Conservation (phyloP, 1,140 invertebrate species). For the Coenobita brevimanus region DNA sequence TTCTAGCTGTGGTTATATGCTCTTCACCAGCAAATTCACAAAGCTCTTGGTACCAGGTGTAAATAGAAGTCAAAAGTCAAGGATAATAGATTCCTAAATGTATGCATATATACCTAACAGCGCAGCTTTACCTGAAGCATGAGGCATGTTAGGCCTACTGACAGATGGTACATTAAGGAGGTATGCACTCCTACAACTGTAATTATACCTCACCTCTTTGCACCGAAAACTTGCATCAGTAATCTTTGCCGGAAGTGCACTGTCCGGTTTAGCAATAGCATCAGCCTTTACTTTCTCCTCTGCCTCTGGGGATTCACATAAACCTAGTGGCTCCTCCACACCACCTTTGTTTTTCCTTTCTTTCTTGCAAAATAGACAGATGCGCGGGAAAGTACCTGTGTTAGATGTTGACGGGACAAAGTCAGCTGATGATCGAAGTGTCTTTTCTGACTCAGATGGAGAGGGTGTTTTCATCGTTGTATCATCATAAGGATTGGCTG, state of each 20-base stretch:
- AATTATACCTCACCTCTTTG: slow-evolving; percentile 18
- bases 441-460: neutral
- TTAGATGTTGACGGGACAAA: slow-evolving; percentile 1
- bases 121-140: neutral
- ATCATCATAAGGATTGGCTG: neutral
- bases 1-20: neutral
- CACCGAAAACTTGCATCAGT: neutral
- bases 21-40: too few relatives aligned
- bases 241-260: slow-evolving; percentile 20
- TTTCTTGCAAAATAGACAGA: slow-evolving; percentile 5
- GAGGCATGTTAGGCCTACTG: neutral
- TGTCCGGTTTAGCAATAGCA: slow-evolving; percentile 2
- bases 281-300: neutral
- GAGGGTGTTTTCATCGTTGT: slow-evolving; percentile 1
- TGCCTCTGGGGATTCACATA: neutral
- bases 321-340: too few relatives aligned
- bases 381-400: neutral
- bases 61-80: slow-evolving; percentile 7
- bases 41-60: neutral
- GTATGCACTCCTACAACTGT: slow-evolving; percentile 28
- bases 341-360: too few relatives aligned
- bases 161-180: neutral
- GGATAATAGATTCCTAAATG: neutral
- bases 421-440: slow-evolving; percentile 3
- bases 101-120: slow-evolving; percentile 18